Base-by-base conservation (phyloP, 2,888 invertebrate species). In the Drosophila demipolita region DNA sequence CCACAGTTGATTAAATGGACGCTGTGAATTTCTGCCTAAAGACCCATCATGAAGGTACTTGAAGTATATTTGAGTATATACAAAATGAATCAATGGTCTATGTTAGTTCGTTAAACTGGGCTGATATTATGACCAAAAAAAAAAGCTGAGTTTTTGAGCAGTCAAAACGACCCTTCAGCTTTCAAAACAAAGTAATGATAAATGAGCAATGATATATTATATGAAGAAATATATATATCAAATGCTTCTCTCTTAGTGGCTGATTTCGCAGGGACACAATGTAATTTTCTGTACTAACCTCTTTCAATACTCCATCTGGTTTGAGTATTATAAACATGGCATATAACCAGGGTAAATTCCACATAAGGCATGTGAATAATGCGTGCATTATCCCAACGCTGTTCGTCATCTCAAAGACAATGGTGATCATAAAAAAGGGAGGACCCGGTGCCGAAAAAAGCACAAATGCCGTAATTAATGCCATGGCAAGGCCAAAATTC, bases 401-500 rank as follows among this genome's bases (percentile, higher is more conserved):
- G 6, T 61, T 69, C 6, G 54, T 23, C 50, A 82, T 1, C 38
- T 80, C 59, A 20, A 83, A 76, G 36, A 82, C 66, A 0, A 78
- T 75, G 6, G 83, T 71, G 36, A 90, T 40, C n/a, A 91, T 4
- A 45, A 63, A 89, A 52, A 91, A 91, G 0, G 85, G 82, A 17
- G 82, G 80, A 1, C 64, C 66, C 1, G 89, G 90, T 0, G 77
- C 70, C 6, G 77, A 70, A n/a, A 80, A 40, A 9, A 90, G 38
- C 5, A 80, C 45, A 63, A 70, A 77, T 0, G 79, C 79, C 42
- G 82, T 64, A 7, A 91, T 78, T 2, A 80, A 5, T 15, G 79
- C 42, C 52, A 90, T 45, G 3, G 79, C 54, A 12, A 83, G 42
- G 3, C 91, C 91, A 59, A 87, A 85, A 4, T 49, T 66, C 6